Conservation (phyloP, 2,797 vertebrate species). For the Eurystomus glaucurus region DNA sequence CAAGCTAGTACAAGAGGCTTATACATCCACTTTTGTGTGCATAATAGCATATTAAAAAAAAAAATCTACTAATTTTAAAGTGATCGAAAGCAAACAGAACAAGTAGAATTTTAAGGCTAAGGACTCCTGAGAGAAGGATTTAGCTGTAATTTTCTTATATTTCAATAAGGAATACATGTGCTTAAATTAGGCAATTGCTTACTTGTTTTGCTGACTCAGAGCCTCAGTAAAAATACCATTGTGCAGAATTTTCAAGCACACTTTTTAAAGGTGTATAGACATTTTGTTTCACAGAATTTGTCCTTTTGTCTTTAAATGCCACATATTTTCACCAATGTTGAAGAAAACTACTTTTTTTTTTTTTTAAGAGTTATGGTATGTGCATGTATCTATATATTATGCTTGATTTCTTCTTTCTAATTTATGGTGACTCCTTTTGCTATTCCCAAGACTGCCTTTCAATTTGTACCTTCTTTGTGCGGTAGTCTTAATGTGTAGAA, state of each 20-base stretch:
- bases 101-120: neutral
- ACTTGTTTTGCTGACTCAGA: neutral
- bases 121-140: neutral
- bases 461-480: neutral
- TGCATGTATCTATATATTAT: neutral
- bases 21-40: neutral
- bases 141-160: neutral
- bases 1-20: neutral
- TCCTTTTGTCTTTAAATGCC: neutral
- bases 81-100: neutral
- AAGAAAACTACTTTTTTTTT: neutral
- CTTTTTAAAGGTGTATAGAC: neutral
- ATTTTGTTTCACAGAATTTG: neutral
- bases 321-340: neutral
- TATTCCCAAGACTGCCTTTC: neutral
- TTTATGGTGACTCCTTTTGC: neutral
- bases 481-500: neutral
- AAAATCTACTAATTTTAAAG: neutral
- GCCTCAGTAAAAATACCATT: neutral
- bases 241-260: neutral
- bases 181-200: neutral
- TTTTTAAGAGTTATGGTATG: neutral
- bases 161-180: neutral
- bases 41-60: neutral
- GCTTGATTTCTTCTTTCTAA: neutral